Evolutionary conservation across 2,888 invertebrate species (phyloP).

Genomic region (Eucera pruinosa): DNA sequence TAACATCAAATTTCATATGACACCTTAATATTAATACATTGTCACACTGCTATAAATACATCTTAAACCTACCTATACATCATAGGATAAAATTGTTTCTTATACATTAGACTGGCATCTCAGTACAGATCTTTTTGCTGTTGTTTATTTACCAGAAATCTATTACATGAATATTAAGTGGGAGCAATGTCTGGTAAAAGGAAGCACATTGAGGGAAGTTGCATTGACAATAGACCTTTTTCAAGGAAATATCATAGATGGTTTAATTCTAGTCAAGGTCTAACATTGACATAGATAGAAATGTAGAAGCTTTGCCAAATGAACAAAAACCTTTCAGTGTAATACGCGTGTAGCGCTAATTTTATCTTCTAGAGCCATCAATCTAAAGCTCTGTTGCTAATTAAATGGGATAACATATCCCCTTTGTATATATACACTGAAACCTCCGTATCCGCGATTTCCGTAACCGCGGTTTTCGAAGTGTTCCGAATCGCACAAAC

Average conservation of each 20-base stretch:
- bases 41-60: conserved; percentile 12
- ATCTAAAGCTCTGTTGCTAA: conserved; percentile 57
- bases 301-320: conserved; percentile 74
- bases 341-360: conserved; percentile 69
- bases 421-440: too few species aligned
- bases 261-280: conserved; percentile 74
- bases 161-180: conserved; percentile 1
- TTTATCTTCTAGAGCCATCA: conserved; percentile 67
- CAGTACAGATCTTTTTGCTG: background rate
- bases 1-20: background rate
- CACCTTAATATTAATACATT: background rate
- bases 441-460: too few species aligned
- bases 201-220: conserved; percentile 22
- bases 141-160: background rate
- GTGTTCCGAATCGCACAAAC: background rate
- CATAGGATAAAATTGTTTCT: conserved; percentile 2
- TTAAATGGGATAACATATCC: conserved; percentile 30
- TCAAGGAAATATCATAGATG: conserved; percentile 63
- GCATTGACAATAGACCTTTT: conserved; percentile 60
- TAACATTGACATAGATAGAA: conserved; percentile 77
- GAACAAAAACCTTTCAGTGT: conserved; percentile 68
- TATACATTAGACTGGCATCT: background rate
- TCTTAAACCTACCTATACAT: background rate
- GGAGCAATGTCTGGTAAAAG: background rate
- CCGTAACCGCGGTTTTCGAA: too few species aligned